phyloP scores from a whole-genome alignment of 2,113 vertebrate species.

The Cinclus cinclus region DNA sequence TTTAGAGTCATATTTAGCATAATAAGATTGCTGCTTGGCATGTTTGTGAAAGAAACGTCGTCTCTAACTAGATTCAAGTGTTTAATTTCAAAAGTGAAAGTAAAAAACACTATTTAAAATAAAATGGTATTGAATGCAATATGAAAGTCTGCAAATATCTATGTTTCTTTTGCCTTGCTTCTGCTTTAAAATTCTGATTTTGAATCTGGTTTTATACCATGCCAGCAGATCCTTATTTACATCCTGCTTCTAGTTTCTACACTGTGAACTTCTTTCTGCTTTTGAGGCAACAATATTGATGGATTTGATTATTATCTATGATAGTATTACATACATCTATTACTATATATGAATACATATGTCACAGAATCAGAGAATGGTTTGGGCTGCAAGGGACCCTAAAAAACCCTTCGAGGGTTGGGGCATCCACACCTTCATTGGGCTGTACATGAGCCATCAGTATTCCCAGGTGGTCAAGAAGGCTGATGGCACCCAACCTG shows the following conservation, averaged over 20 bases:
- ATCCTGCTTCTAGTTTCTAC: fast-evolving
- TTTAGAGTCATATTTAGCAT: not conserved
- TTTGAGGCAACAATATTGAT: not conserved
- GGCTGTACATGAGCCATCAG: not conserved
- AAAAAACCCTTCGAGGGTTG: fast-evolving
- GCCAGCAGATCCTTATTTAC: not conserved
- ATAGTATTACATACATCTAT: not conserved
- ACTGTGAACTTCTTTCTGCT: not conserved
- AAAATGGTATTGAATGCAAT: not conserved
- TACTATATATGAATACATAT: not conserved
- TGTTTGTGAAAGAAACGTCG: not conserved
- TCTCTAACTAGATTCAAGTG: not conserved
- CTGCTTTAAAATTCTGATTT: not conserved
- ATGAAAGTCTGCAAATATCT: not conserved
- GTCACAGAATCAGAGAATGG: not conserved
- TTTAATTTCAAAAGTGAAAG: not conserved
- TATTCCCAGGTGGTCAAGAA: not conserved
- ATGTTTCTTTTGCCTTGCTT: not conserved
- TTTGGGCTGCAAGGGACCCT: not conserved
- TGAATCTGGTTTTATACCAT: not conserved
- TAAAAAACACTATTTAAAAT: not conserved
- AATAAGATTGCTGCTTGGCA: not conserved
- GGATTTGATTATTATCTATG: not conserved
- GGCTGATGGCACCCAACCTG: not conserved
- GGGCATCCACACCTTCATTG: not conserved